Evolutionary conservation across 1,140 invertebrate genomes (phyloP).

Genomic region (Stenopsyche tienmushanensis): DNA sequence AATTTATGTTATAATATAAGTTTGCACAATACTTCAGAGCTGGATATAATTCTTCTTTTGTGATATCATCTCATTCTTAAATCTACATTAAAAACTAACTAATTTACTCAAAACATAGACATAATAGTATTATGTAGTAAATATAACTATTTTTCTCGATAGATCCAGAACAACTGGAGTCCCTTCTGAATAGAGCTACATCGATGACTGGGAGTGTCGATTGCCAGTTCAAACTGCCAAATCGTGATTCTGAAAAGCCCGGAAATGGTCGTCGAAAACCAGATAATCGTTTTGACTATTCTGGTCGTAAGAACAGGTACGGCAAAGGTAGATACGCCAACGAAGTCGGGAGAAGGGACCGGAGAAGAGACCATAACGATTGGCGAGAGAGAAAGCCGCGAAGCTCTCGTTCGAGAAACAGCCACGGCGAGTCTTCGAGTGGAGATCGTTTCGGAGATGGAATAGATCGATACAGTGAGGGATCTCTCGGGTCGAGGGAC

Average conservation of each 20-base stretch:
- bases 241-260: background rate
- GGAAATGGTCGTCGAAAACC: background rate
- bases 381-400: constrained; percentile 8
- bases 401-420: background rate
- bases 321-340: constrained; percentile 32
- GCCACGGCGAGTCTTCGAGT: constrained; percentile 24
- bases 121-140: too few species aligned
- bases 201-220: constrained; percentile 47
- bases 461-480: background rate
- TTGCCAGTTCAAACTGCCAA: background rate
- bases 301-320: constrained; percentile 41
- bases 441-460: background rate
- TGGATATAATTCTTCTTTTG: too few species aligned
- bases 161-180: constrained; percentile 51
- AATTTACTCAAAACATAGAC: too few species aligned
- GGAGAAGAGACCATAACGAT: constrained; percentile 1
- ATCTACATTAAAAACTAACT: too few species aligned
- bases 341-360: constrained; percentile 11
- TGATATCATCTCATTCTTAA: too few species aligned
- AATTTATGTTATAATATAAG: background rate
- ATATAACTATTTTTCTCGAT: too few species aligned
- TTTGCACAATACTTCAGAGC: background rate
- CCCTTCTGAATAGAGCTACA: constrained; percentile 50
- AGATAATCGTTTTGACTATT: background rate
- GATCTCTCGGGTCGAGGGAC: too few species aligned